Evolutionary conservation across 2,113 vertebrate genomes (phyloP).

Genomic region (Morone saxatilis): DNA sequence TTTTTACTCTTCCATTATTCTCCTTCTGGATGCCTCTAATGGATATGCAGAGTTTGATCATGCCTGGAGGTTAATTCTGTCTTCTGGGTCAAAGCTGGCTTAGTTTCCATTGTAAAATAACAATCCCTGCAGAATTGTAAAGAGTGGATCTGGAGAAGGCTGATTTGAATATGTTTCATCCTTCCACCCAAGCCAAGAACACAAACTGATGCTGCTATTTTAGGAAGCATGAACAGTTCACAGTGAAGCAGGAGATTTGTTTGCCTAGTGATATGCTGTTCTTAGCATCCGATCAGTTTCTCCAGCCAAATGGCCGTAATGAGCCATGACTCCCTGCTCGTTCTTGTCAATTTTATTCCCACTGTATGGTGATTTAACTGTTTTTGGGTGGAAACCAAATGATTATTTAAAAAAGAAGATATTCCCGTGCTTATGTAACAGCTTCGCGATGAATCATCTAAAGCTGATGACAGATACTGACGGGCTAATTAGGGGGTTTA

Average conservation of each 20-base stretch:
- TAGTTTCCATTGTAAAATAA: constrained; percentile 79
- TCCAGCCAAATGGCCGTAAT: constrained; percentile 51
- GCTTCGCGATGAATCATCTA: constrained; percentile 62
- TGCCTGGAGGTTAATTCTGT: constrained; percentile 77
- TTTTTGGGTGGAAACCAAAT: constrained; percentile 36
- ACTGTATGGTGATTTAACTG: constrained; percentile 39
- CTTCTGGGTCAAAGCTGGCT: constrained; percentile 80
- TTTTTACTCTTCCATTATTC: constrained; percentile 31
- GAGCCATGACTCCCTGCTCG: constrained; percentile 23
- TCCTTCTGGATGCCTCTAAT: constrained; percentile 57
- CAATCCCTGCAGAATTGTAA: constrained; percentile 75
- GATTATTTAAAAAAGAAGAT: constrained; percentile 18
- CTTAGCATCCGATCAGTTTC: constrained; percentile 62
- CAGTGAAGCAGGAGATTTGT: constrained; percentile 65
- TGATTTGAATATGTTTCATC: constrained; percentile 82
- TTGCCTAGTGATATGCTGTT: constrained; percentile 77
- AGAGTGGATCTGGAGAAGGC: constrained; percentile 59
- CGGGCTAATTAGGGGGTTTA: constrained; percentile 70
- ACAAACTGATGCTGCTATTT: constrained; percentile 79
- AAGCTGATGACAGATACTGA: constrained; percentile 70
- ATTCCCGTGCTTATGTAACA: constrained; percentile 69
- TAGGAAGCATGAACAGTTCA: constrained; percentile 69
- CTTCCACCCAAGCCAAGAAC: constrained; percentile 71
- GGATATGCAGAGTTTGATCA: constrained; percentile 69
- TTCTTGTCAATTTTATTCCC: constrained; percentile 22